These are phyloP conservation scores for Borostomias antarcticus DNA, from an alignment of 2,797 vertebrate species.

Conservation along the genomic window DNA sequence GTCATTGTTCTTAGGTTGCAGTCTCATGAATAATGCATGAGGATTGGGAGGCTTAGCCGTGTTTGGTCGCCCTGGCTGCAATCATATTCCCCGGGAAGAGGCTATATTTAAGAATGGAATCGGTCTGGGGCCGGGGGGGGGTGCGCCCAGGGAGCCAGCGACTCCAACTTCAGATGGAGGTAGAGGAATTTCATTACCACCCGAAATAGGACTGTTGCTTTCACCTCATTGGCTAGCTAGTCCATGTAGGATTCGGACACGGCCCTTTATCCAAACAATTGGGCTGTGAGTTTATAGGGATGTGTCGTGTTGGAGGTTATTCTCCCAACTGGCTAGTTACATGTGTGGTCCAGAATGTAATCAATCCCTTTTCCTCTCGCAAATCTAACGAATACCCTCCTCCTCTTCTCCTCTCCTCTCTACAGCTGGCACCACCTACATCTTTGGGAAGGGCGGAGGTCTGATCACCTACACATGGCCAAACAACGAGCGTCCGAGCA, in stretches of 20 bases:
- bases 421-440: constrained; percentile 93
- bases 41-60: constrained; percentile 66
- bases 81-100: constrained; percentile 65
- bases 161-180: constrained; percentile 57
- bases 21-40: constrained; percentile 77
- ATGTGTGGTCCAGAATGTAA: neutral
- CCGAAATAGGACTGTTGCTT: constrained; percentile 51
- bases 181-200: constrained; percentile 56
- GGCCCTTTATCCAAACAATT: constrained; percentile 24
- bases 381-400: neutral
- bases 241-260: constrained; percentile 38
- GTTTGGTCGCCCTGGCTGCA: constrained; percentile 48
- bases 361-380: constrained; percentile 2
- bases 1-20: constrained; percentile 75
- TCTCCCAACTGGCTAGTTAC: constrained; percentile 47
- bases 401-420: constrained; percentile 30
- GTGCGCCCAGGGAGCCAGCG: constrained; percentile 51
- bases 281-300: constrained; percentile 23
- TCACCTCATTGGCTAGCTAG: constrained; percentile 28
- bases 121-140: constrained; percentile 63
- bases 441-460: constrained; percentile 95
- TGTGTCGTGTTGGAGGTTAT: constrained; percentile 17
- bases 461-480: constrained; percentile 97
- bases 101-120: constrained; percentile 69
- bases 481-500: constrained; percentile 94